These are phyloP conservation scores for Apaloderma vittatum DNA, from an alignment of 2,113 vertebrate genomes.

Conservation along the genomic window DNA sequence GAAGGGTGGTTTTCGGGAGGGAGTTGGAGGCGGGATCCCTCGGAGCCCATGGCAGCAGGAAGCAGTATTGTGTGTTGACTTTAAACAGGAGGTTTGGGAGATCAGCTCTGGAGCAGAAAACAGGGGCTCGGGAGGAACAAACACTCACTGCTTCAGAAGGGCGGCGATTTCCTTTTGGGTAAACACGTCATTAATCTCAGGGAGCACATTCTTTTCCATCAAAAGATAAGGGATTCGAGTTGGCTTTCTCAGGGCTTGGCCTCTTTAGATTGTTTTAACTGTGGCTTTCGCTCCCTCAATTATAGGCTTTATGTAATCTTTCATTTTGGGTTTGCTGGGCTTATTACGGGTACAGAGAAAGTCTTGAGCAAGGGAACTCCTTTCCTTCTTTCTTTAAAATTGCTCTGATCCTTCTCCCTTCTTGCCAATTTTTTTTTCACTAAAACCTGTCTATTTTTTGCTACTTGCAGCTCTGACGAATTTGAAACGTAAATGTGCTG, in stretches of 20 bases:
- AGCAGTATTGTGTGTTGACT: constrained; percentile 48
- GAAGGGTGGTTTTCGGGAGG: neutral
- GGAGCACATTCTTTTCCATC: constrained; percentile 93
- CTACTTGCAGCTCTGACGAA: neutral
- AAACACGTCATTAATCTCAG: constrained; percentile 95
- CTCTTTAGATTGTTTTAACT: constrained; percentile 64
- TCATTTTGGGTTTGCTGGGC: constrained; percentile 48
- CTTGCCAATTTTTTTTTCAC: neutral
- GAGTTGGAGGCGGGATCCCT: constrained; percentile 14
- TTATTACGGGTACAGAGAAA: constrained; percentile 43
- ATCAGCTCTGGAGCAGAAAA: constrained; percentile 76
- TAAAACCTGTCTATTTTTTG: neutral
- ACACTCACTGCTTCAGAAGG: constrained; percentile 89
- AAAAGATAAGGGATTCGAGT: constrained; percentile 85
- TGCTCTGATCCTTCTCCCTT: neutral
- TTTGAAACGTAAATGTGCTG: neutral
- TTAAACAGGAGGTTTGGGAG: constrained; percentile 68
- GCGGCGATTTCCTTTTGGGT: constrained; percentile 94
- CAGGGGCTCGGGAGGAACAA: constrained; percentile 84
- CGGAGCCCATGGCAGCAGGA: neutral
- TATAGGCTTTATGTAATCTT: constrained; percentile 33
- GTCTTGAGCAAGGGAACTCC: neutral
- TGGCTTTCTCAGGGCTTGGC: constrained; percentile 71
- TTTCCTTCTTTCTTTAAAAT: constrained; percentile 7
- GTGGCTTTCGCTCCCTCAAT: constrained; percentile 27